Conservation (phyloP, 37 sponge, comb jelly and placozoan species). For the Beroe forskalii region DNA sequence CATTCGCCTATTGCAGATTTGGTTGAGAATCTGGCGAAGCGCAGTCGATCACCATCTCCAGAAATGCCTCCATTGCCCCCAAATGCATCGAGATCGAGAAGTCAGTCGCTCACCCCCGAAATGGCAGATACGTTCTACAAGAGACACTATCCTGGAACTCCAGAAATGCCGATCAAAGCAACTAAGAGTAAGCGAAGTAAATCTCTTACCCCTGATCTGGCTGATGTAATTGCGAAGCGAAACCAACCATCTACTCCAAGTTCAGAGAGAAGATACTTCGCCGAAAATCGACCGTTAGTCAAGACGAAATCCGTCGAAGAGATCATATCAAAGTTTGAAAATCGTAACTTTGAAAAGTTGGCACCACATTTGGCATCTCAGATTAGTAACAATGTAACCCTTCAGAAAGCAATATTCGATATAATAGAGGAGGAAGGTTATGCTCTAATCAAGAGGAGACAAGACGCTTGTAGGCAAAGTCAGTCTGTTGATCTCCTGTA, state of each 20-base stretch:
- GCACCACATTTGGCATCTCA: background rate
- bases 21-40: background rate
- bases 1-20: background rate
- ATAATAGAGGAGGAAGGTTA: conserved; percentile 58
- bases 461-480: background rate
- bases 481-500: background rate
- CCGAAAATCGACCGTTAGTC: background rate
- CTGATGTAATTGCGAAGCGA: background rate
- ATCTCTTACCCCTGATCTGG: background rate
- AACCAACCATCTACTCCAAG: background rate
- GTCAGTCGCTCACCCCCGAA: background rate
- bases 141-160: background rate
- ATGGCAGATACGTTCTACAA: background rate
- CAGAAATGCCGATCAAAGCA: background rate
- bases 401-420: conserved; percentile 46
- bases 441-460: background rate
- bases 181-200: background rate
- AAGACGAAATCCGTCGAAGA: conserved; percentile 7
- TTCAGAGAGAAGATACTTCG: background rate
- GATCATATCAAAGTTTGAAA: conserved; percentile 50
- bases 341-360: background rate
- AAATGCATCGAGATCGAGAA: background rate
- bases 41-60: background rate
- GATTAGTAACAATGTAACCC: conserved; percentile 3
- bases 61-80: background rate